Conservation (phyloP, 2,888 invertebrate species). For the Thyatira batis region DNA sequence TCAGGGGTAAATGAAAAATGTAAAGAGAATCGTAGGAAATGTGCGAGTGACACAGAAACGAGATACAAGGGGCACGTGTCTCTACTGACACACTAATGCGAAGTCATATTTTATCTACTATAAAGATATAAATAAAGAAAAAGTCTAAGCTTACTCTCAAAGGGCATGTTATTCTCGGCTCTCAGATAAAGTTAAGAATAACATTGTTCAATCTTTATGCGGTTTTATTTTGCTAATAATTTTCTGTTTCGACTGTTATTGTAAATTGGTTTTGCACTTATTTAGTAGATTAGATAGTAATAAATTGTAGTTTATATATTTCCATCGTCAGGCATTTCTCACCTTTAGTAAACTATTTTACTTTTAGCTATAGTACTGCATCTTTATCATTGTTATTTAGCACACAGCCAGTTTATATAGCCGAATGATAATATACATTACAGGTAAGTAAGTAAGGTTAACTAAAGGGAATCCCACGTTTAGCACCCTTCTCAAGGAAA, state of each 20-base stretch:
- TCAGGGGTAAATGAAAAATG: conserved; percentile 24
- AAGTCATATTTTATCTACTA: conserved; percentile 18
- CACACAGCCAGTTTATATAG: not conserved
- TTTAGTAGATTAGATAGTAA: too few species aligned
- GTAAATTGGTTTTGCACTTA: too few species aligned
- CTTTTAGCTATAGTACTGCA: too few species aligned
- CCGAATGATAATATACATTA: not conserved
- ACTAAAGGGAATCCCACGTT: conserved; percentile 9
- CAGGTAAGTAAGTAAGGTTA: not conserved
- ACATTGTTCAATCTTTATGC: too few species aligned
- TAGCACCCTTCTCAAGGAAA: conserved; percentile 12
- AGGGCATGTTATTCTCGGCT: not conserved
- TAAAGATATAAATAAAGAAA: not conserved
- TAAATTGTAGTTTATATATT: too few species aligned
- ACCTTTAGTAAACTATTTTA: too few species aligned
- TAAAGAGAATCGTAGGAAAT: conserved; percentile 21
- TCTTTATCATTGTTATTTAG: too few species aligned
- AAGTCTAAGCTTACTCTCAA: not conserved
- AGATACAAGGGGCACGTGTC: conserved; percentile 19
- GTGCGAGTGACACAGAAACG: conserved; percentile 9
- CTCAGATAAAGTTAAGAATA: too few species aligned
- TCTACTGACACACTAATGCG: conserved; percentile 16
- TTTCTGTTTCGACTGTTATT: too few species aligned
- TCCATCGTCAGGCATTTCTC: too few species aligned
- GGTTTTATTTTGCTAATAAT: too few species aligned